Conservation (phyloP, 35 echinoderm and acorn worm species). For the Heliocidaris tuberculata region DNA sequence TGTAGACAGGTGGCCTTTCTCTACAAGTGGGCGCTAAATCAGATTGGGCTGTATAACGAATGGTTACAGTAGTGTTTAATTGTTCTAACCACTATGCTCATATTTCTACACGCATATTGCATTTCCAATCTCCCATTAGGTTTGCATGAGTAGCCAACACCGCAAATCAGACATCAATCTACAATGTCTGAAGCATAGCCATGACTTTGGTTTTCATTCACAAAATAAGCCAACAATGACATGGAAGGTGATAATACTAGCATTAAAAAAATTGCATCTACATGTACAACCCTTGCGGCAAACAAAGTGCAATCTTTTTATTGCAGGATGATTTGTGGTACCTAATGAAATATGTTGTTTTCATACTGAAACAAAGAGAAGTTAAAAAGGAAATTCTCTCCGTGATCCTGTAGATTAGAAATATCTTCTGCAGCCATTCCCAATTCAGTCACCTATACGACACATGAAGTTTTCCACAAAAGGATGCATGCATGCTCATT, state of each 20-base stretch:
- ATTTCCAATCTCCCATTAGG: background rate
- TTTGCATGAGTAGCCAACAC: background rate
- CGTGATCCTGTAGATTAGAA: too few species aligned
- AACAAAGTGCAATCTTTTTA: too few species aligned
- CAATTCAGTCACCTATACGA: background rate
- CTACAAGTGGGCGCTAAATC: background rate
- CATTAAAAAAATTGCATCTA: too few species aligned
- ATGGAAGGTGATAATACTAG: too few species aligned
- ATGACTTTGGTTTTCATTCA: background rate
- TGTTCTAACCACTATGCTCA: background rate
- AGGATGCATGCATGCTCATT: background rate
- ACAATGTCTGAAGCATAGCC: background rate
- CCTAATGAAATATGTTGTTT: too few species aligned
- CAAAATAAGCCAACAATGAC: background rate
- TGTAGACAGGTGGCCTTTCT: background rate
- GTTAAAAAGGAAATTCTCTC: too few species aligned
- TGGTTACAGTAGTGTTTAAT: background rate
- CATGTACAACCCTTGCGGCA: too few species aligned
- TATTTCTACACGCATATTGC: background rate
- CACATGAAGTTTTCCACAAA: background rate
- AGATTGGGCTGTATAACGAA: background rate
- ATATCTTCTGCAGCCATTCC: background rate
- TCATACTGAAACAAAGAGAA: too few species aligned
- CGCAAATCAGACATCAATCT: background rate
- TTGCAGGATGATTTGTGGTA: too few species aligned